Evolutionary conservation across 2,113 vertebrate genomes (phyloP).

Genomic region (Ursus arctos): DNA sequence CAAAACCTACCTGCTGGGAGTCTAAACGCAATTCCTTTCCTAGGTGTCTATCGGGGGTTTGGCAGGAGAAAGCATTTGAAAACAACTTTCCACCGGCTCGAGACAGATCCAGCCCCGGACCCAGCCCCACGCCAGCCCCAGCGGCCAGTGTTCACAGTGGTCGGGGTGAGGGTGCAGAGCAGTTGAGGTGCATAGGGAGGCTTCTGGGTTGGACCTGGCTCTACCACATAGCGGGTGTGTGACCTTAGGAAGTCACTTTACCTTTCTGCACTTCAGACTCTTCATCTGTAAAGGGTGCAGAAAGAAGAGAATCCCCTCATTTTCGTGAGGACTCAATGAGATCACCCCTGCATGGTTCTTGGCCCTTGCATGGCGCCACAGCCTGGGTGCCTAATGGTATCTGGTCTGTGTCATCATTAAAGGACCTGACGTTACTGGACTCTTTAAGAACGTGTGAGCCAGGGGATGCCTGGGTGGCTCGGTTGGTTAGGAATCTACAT

Average conservation of each 20-base stretch:
- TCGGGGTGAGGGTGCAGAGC: not conserved
- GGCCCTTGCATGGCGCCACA: not conserved
- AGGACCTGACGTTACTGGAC: not conserved
- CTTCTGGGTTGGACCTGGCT: not conserved
- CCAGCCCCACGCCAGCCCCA: not conserved
- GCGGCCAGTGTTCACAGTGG: not conserved
- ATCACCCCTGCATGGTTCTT: not conserved
- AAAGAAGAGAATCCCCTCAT: not conserved
- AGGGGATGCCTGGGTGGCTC: not conserved
- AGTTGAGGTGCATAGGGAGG: not conserved
- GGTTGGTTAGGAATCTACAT: not conserved
- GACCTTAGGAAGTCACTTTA: conserved; percentile 31
- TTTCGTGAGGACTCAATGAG: not conserved
- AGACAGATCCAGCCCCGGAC: not conserved
- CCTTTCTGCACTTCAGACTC: conserved; percentile 44
- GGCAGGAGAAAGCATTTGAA: conserved; percentile 48
- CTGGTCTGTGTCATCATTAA: not conserved
- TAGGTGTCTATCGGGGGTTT: not conserved
- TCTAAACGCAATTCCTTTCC: conserved; percentile 39
- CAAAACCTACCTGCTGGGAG: conserved; percentile 45
- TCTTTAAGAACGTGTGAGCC: not conserved
- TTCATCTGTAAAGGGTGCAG: conserved; percentile 42
- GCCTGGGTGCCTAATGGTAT: not conserved
- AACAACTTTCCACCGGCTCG: conserved; percentile 1
- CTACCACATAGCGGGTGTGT: not conserved